These are phyloP conservation scores for Limenitis camilla DNA, from an alignment of 2,888 invertebrate species.

Conservation along the genomic window DNA sequence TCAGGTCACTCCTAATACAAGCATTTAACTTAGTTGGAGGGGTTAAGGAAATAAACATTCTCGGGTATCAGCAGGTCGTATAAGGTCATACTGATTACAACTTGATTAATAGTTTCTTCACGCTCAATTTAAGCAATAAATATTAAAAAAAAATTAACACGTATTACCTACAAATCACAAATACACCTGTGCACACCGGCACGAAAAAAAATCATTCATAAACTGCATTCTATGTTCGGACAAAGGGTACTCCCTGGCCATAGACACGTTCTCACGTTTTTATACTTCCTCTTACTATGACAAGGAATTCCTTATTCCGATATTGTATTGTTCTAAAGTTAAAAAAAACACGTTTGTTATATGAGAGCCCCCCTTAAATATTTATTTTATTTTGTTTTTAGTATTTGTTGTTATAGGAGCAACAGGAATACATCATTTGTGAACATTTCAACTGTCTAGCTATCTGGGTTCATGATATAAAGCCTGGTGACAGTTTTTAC, in stretches of 20 bases:
- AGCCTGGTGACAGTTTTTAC: too few species aligned
- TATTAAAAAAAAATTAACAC: constrained; percentile 2
- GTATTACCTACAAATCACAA: constrained; percentile 21
- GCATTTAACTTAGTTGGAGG: too few species aligned
- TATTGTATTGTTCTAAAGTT: neutral
- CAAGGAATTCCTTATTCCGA: neutral
- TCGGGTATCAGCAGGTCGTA: too few species aligned
- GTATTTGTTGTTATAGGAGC: too few species aligned
- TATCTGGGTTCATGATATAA: too few species aligned
- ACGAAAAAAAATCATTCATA: constrained; percentile 45
- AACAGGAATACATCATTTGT: too few species aligned
- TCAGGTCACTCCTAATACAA: too few species aligned
- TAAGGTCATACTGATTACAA: neutral
- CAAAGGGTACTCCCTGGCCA: constrained; percentile 41
- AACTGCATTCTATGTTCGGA: constrained; percentile 46
- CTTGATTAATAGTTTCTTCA: neutral
- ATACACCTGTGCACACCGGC: constrained; percentile 64
- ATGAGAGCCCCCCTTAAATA: too few species aligned
- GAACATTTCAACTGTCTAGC: too few species aligned
- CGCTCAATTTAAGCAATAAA: constrained; percentile 2
- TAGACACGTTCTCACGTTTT: constrained; percentile 62
- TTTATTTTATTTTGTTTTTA: too few species aligned
- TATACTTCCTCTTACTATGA: constrained; percentile 19
- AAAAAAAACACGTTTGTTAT: too few species aligned
- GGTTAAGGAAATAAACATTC: too few species aligned